phyloP scores from a whole-genome alignment of 2,113 vertebrate species.

The Heterochromis multidens region DNA sequence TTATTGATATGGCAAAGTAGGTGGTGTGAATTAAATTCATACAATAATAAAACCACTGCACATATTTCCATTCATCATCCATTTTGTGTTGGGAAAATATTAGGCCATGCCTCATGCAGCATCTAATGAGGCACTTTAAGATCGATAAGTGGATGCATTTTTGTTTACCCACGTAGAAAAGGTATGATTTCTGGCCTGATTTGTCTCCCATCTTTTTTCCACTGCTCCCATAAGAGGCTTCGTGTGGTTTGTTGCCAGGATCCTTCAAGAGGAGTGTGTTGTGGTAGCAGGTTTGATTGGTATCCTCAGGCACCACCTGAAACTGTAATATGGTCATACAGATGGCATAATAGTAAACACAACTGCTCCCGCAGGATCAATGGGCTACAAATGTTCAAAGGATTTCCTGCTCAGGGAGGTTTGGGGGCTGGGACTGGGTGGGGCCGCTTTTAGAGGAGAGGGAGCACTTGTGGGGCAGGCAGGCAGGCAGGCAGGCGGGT shows the following conservation, averaged over 20 bases:
- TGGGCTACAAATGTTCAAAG: constrained; percentile 51
- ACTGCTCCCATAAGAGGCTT: neutral
- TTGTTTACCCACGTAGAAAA: constrained; percentile 32
- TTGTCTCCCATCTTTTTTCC: neutral
- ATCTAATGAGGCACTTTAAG: constrained; percentile 55
- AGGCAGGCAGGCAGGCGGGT: constrained; percentile 15
- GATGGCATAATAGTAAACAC: constrained; percentile 61
- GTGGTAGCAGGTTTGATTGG: constrained; percentile 57
- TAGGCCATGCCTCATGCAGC: neutral
- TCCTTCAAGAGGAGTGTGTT: constrained; percentile 38
- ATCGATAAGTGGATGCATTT: constrained; percentile 48
- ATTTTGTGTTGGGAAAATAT: constrained; percentile 28
- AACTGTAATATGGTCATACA: constrained; percentile 47
- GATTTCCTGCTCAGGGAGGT: neutral
- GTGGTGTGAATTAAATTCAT: constrained; percentile 4
- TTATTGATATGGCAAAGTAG: constrained; percentile 25
- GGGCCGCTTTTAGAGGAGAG: constrained; percentile 24
- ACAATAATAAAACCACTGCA: neutral
- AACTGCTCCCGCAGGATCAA: constrained; percentile 40
- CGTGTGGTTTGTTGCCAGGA: neutral
- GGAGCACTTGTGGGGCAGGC: neutral
- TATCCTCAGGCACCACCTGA: constrained; percentile 51
- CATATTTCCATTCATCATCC: constrained; percentile 30
- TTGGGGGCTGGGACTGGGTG: constrained; percentile 23
- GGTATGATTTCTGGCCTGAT: constrained; percentile 4